Evolutionary conservation across 2,797 vertebrate genomes (phyloP).

Genomic region (Arremon aurantiirostris): DNA sequence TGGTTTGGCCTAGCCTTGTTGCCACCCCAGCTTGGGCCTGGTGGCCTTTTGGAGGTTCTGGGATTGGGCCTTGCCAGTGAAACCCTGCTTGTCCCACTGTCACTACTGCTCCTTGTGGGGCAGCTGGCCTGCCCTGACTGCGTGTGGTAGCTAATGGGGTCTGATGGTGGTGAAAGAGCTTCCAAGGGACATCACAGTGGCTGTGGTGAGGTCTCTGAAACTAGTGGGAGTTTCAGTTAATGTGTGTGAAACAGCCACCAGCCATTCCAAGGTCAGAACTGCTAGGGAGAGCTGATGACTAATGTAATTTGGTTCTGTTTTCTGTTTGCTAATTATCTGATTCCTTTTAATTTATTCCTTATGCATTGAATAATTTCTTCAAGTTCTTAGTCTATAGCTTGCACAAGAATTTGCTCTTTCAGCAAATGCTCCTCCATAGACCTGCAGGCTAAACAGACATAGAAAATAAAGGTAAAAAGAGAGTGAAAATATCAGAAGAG

Average conservation of each 20-base stretch:
- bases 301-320: not conserved
- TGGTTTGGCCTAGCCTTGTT: not conserved
- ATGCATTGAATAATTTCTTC: not conserved
- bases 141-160: accelerated
- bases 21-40: not conserved
- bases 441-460: not conserved
- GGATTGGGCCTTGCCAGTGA: accelerated
- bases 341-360: constrained; percentile 22
- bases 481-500: not conserved
- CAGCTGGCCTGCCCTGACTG: not conserved
- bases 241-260: not conserved
- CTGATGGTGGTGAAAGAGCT: not conserved
- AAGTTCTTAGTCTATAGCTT: not conserved
- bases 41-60: not conserved
- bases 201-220: not conserved
- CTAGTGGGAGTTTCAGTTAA: not conserved
- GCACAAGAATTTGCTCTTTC: not conserved
- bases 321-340: not conserved
- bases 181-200: not conserved
- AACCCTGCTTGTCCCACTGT: not conserved
- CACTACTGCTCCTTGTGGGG: accelerated
- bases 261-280: not conserved
- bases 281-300: not conserved
- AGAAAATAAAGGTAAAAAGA: not conserved
- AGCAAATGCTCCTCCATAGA: not conserved